Base-by-base conservation (phyloP, 2,888 invertebrate species). In the Tromatobia lineatoria region DNA sequence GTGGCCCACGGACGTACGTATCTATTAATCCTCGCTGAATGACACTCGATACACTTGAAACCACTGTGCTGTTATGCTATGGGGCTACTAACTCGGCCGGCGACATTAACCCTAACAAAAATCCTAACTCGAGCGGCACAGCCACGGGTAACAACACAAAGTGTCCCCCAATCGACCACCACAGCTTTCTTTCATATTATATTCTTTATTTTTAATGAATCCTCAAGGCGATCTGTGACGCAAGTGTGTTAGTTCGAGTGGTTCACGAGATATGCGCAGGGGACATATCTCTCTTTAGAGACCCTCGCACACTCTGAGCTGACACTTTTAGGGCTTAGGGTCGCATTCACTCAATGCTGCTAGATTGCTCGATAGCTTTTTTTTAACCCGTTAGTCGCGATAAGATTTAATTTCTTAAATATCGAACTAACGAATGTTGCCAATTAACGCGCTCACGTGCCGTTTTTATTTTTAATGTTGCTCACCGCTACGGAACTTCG, bases 21-120 rank as follows among this genome's bases (percentile, higher is more conserved):
- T 93, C 92, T 92, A 92, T 93, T 93, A 93, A 92, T 92, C 91
- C 92, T 87, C 81, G 82, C 87, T 90, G 92, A 93, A 93, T 91
- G 92, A 93, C 92, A 93, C 93, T 93, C 89, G 90, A 93, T 91
- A 90, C 91, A 91, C 88, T 88, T 82, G 78, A 77, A 85, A 83
- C 86, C 78, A 81, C 82, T 81, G 81, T 77, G 85, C 84, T 70
- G 82, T 79, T 83, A 71, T 80, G 71, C 82, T 80, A 78, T 83
- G 82, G 69, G 82, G 81, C 79, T 81, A 57, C 79, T 81, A 57
- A 78, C 85, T 82, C 82, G 59, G 85, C 85, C 88, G 89, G 90
- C 89, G 89, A 90, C 89, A 88, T 88, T 89, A 90, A 88, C 90
- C 90, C 90, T 90, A 88, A 90, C 84, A 88, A 92, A n/a, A 91